phyloP scores from a whole-genome alignment of 2,113 vertebrate genomes.

The Syrmaticus mikado region DNA sequence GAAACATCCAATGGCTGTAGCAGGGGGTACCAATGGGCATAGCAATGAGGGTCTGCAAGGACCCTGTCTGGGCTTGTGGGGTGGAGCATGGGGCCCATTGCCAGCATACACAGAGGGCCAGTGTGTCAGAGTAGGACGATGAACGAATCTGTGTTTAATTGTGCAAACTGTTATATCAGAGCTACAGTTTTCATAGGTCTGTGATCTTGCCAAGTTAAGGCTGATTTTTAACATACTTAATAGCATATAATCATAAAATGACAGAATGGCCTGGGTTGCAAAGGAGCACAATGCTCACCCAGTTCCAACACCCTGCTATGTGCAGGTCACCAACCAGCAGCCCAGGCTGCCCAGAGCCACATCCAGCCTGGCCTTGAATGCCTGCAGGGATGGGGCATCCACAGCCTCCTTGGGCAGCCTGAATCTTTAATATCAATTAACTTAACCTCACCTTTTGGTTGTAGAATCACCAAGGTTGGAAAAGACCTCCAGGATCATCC shows the following conservation, averaged over 20 bases:
- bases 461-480: no score
- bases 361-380: no score
- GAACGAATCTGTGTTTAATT: not conserved
- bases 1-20: not conserved
- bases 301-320: no score
- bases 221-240: not conserved
- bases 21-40: not conserved
- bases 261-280: no score
- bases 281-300: no score
- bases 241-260: not conserved
- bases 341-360: no score
- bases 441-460: not conserved
- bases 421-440: not conserved
- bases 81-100: no score
- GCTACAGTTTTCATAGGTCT: not conserved
- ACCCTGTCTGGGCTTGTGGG: not conserved
- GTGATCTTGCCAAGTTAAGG: not conserved
- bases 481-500: no score
- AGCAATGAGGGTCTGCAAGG: not conserved
- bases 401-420: no score
- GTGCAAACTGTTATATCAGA: not conserved
- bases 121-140: not conserved
- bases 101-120: rapidly evolving
- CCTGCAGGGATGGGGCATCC: no score
- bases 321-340: no score